Percentiles rank a stretch among this genome's conserved stretches.
phyloP scores from a whole-genome alignment of 53 echinoderm and acorn worm species.

The Holothuria leucospilota region DNA sequence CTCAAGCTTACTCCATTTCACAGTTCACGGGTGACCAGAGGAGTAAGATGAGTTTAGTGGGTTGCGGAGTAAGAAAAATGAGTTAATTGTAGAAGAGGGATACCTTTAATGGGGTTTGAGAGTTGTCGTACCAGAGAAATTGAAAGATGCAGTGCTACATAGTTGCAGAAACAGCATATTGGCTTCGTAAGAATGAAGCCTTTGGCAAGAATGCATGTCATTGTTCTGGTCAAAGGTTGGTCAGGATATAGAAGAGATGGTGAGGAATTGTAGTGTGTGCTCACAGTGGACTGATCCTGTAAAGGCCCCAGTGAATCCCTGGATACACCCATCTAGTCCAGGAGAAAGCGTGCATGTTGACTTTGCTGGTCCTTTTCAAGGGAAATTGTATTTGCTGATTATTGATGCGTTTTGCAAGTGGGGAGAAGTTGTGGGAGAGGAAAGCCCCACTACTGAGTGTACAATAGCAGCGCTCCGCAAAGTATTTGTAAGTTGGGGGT shows the following conservation, averaged over 20 bases:
- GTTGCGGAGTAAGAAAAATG: conserved; percentile 2
- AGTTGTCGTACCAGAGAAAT: background rate
- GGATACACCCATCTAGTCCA: conserved; percentile 8
- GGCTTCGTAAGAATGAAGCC: background rate
- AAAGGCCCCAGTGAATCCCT: conserved; percentile 28
- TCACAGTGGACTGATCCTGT: conserved; percentile 8
- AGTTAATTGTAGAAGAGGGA: conserved; percentile 29
- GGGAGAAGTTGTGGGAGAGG: conserved; percentile 1
- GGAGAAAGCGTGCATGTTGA: conserved; percentile 37
- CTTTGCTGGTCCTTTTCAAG: conserved; percentile 16
- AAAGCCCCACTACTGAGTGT: background rate
- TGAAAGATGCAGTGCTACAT: background rate
- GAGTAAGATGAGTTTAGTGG: background rate
- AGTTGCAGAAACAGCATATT: background rate
- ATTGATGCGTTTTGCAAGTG: conserved; percentile 33
- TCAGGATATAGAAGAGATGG: conserved; percentile 29
- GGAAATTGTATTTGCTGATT: conserved; percentile 32
- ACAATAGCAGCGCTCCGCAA: too few relatives aligned
- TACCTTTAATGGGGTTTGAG: conserved; percentile 6
- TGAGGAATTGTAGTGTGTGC: conserved; percentile 24
- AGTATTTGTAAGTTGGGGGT: too few relatives aligned
- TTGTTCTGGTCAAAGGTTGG: conserved; percentile 37
- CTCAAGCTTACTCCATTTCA: too few relatives aligned
- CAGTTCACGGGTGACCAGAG: background rate
- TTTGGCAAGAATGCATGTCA: conserved; percentile 2